Evolutionary conservation across 2,113 vertebrate species (phyloP), one percentile per base, ranked within the genome.

Genomic region (Nycticebus coucang): DNA sequence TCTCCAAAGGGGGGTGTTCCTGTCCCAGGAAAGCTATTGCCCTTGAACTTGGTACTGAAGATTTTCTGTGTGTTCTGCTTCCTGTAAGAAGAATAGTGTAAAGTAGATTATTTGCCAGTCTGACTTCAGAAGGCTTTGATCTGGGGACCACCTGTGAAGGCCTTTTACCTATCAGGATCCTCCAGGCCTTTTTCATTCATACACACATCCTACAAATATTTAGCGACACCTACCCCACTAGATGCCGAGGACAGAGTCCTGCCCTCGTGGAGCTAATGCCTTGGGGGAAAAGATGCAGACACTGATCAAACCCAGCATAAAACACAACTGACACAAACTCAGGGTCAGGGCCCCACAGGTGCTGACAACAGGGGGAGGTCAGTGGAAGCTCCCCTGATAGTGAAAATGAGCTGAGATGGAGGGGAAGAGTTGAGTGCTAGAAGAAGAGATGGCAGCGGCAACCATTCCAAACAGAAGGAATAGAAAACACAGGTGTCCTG

Each of bases 361-460:
- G 0, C 21, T 75, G 18, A 7, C 5, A 3, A 4, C 3, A 45
- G 8, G 6, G 18, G 28, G 10, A 41, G 17, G 60, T 21, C 2
- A 3, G 35, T 2, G 13, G 50, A 24, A 26, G 15, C n/a, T 4
- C 4, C 55, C 30, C 35, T n/a, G 72, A 17, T 4, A 24, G 33
- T 19, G 26, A 81, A 28, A 22, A 64, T 3, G 35, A 82, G 74
- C 33, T 24, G 26, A 87, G 74, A 5, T 24, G 83, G 37, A 15
- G 17, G 77, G 79, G n/a, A 84, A 79, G 64, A 62, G 13, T 45
- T 13, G 87, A 28, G 14, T 13, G 21, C n/a, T 14, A 53, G 30
- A 3, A 57, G 53, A 69, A 74, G 53, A 71, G 26, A 35, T 4
- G 18, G 41, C 26, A n/a, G 71, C 91, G 41, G 41, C 21, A 59